A percentile compares a stretch with the other conserved stretches of the same genome.
phyloP scores from a whole-genome alignment of 1,140 invertebrate species.

The Anoplolepis gracilipes region DNA sequence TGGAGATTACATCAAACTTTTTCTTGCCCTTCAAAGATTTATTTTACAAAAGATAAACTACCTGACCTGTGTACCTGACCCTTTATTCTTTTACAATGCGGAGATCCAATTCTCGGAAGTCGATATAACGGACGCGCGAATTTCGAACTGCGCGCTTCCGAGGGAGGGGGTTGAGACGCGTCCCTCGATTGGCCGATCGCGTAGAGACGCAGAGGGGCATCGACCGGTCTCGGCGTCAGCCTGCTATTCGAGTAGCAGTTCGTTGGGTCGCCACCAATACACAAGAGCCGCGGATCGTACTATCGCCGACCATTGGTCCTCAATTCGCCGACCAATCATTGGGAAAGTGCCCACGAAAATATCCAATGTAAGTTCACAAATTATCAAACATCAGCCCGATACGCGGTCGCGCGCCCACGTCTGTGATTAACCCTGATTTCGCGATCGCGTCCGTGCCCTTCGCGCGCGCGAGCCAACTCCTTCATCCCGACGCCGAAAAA shows the following conservation, averaged over 20 bases:
- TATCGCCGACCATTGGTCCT: conserved; percentile 89
- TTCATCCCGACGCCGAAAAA: conserved; percentile 48
- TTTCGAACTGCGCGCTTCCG: conserved; percentile 65
- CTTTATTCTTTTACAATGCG: neutral
- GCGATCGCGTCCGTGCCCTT: conserved; percentile 41
- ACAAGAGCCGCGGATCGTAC: conserved; percentile 85
- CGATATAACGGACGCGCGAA: conserved; percentile 20
- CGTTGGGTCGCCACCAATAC: conserved; percentile 87
- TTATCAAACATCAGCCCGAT: conserved; percentile 87
- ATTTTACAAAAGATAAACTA: too few species aligned
- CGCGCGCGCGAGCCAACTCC: conserved; percentile 31
- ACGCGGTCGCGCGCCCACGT: conserved; percentile 72
- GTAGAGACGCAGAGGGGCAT: conserved; percentile 76
- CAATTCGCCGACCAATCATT: conserved; percentile 90
- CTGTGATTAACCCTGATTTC: conserved; percentile 70
- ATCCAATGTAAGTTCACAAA: conserved; percentile 93
- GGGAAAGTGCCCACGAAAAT: conserved; percentile 89
- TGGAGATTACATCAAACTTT: too few species aligned
- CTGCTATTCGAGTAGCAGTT: conserved; percentile 86
- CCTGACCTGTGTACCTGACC: too few species aligned
- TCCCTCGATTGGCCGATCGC: conserved; percentile 70
- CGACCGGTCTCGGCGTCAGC: conserved; percentile 81
- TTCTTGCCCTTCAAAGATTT: too few species aligned
- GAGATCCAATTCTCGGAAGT: too few species aligned
- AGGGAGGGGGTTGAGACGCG: conserved; percentile 61